Conservation (phyloP, 2,888 invertebrate genomes). For the Atrina japonica region DNA sequence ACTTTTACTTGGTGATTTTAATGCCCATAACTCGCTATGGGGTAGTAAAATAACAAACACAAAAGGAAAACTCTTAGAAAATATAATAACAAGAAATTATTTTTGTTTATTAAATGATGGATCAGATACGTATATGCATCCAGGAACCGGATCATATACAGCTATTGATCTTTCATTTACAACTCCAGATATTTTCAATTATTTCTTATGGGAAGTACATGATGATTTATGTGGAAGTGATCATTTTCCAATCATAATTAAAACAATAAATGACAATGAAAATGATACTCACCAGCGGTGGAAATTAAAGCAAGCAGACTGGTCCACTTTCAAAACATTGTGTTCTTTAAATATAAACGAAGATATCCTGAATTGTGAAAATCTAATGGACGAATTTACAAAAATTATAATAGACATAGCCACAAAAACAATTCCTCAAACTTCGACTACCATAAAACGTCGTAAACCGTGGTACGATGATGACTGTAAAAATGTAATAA, state of each 20-base stretch:
- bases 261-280: background rate
- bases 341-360: background rate
- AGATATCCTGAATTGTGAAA: background rate
- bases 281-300: background rate
- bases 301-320: constrained; percentile 18
- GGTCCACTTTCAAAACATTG: background rate
- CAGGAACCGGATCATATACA: constrained; percentile 8
- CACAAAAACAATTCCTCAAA: background rate
- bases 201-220: constrained; percentile 6
- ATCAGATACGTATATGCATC: constrained; percentile 14
- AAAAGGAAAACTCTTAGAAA: background rate
- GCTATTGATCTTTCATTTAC: constrained; percentile 11
- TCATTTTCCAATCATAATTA: constrained; percentile 23
- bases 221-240: constrained; percentile 27
- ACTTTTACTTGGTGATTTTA: constrained; percentile 9
- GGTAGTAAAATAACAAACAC: background rate
- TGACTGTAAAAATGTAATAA: background rate
- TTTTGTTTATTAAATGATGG: constrained; percentile 11
- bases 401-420: background rate
- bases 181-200: background rate
- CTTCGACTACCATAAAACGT: background rate
- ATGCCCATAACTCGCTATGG: constrained; percentile 13
- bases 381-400: constrained; percentile 1
- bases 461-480: constrained; percentile 7
- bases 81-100: background rate